Percentiles rank a stretch among this genome's conserved stretches.
Evolutionary conservation across 2,113 vertebrate species (phyloP).

Genomic region (Pavo muticus): DNA sequence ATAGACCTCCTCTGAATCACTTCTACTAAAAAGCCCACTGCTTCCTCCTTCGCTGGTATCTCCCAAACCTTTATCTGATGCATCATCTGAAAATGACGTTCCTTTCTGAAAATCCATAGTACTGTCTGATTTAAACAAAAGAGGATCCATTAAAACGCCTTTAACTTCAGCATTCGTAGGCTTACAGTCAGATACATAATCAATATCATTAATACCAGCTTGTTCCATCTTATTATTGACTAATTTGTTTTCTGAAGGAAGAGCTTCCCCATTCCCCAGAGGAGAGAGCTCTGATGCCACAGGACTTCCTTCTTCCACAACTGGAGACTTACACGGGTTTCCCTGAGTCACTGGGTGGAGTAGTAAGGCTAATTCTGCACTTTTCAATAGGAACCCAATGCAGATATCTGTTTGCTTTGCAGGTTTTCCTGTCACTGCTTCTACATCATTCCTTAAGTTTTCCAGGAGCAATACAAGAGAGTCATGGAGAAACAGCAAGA

Average conservation of each 20-base stretch:
- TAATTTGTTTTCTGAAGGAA: slow-evolving; percentile 76
- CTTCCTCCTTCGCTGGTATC: slow-evolving; percentile 80
- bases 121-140: slow-evolving; percentile 83
- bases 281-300: slow-evolving; percentile 83
- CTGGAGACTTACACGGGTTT: slow-evolving; percentile 73
- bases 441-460: slow-evolving; percentile 89
- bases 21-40: slow-evolving; percentile 75
- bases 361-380: slow-evolving; percentile 92
- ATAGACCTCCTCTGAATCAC: slow-evolving; percentile 73
- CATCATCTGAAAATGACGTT: slow-evolving; percentile 72
- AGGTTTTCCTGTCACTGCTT: slow-evolving; percentile 84
- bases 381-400: slow-evolving; percentile 90
- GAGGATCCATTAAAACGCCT: slow-evolving; percentile 81
- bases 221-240: slow-evolving; percentile 26
- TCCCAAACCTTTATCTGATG: slow-evolving; percentile 79
- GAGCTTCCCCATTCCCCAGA: slow-evolving; percentile 80
- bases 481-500: slow-evolving; percentile 91
- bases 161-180: slow-evolving; percentile 76
- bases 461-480: slow-evolving; percentile 90
- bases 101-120: slow-evolving; percentile 76
- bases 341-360: slow-evolving; percentile 85
- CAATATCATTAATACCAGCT: slow-evolving; percentile 44
- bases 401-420: slow-evolving; percentile 81
- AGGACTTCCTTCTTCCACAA: slow-evolving; percentile 76
- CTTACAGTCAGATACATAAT: slow-evolving; percentile 68